A percentile compares a stretch with the other conserved stretches of the same genome.
phyloP scores from a whole-genome alignment of 2,113 vertebrate genomes.

The Platichthys stellatus region DNA sequence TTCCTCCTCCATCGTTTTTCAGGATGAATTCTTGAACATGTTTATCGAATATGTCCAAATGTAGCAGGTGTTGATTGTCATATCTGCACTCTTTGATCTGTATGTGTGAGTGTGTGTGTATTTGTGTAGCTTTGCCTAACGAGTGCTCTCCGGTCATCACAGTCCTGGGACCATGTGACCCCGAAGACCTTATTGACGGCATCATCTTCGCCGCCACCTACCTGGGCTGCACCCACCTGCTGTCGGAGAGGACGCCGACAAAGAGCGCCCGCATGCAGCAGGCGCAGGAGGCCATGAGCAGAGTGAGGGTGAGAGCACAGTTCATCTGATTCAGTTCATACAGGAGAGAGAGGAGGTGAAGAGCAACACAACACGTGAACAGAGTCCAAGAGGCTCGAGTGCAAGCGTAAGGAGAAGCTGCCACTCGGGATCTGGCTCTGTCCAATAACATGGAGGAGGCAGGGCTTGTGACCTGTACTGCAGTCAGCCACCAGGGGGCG shows the following conservation, averaged over 20 bases:
- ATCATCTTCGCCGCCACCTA: constrained; percentile 98
- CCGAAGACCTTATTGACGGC: constrained; percentile 96
- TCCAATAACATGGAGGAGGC: too few relatives aligned
- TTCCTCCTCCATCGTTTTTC: neutral
- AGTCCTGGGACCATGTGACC: constrained; percentile 98
- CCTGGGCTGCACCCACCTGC: constrained; percentile 95
- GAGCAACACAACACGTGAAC: too few relatives aligned
- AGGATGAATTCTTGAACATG: too few relatives aligned
- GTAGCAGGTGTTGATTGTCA: too few relatives aligned
- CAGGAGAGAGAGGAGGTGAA: neutral
- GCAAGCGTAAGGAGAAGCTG: too few relatives aligned
- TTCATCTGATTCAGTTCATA: neutral
- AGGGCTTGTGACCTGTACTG: too few relatives aligned
- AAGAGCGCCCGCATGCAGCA: constrained; percentile 98
- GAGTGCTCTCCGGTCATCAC: constrained; percentile 8
- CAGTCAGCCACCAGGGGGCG: too few relatives aligned
- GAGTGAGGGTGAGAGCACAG: constrained; percentile 88
- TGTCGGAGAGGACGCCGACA: constrained; percentile 94
- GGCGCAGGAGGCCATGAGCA: constrained; percentile 95
- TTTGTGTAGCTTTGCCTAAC: constrained; percentile 19
- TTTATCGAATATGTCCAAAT: too few relatives aligned
- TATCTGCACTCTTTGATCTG: too few relatives aligned
- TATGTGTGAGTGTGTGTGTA: too few relatives aligned
- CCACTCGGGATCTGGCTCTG: too few relatives aligned
- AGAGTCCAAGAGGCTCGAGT: too few relatives aligned